Evolutionary conservation across 1,140 invertebrate species (phyloP).

Genomic region (Phymorhynchus buccinoides): DNA sequence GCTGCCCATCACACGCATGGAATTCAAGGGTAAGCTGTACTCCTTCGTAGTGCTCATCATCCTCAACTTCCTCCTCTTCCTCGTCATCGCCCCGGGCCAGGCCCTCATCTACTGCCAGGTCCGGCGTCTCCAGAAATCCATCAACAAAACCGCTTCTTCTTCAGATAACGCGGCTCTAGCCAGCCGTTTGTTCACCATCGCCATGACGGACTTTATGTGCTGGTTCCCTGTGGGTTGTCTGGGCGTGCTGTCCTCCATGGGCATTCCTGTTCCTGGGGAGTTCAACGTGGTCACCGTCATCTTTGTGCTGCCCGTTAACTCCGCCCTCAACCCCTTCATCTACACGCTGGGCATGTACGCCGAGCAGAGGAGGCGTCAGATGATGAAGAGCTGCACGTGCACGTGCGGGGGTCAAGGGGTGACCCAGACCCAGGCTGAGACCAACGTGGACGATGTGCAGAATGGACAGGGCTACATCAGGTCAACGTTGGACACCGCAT

Average conservation of each 20-base stretch:
- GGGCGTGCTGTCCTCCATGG: conserved; percentile 44
- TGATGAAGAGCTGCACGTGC: no score
- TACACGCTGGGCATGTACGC: conserved; percentile 44
- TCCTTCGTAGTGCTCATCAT: conserved; percentile 46
- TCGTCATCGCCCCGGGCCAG: conserved; percentile 47
- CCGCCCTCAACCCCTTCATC: conserved; percentile 55
- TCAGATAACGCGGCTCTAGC: conserved; percentile 41
- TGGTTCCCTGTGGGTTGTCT: conserved; percentile 43
- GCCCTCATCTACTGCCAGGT: conserved; percentile 44
- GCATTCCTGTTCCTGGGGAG: conserved; percentile 43
- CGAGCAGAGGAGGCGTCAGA: neutral
- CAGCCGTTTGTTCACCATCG: conserved; percentile 40
- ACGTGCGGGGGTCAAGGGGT: no score
- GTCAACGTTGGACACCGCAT: no score
- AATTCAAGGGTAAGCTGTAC: conserved; percentile 45
- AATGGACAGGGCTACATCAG: no score
- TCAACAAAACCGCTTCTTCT: neutral
- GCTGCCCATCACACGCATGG: conserved; percentile 44
- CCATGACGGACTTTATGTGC: conserved; percentile 47
- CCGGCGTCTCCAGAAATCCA: neutral
- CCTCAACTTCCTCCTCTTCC: conserved; percentile 50
- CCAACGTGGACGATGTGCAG: no score
- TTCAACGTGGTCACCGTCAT: conserved; percentile 52
- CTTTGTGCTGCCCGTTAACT: conserved; percentile 54
- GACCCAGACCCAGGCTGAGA: no score